Percentiles rank a stretch among this genome's conserved stretches.
Conservation (phyloP, 2,888 invertebrate species). For the Masnerella sp. region DNA sequence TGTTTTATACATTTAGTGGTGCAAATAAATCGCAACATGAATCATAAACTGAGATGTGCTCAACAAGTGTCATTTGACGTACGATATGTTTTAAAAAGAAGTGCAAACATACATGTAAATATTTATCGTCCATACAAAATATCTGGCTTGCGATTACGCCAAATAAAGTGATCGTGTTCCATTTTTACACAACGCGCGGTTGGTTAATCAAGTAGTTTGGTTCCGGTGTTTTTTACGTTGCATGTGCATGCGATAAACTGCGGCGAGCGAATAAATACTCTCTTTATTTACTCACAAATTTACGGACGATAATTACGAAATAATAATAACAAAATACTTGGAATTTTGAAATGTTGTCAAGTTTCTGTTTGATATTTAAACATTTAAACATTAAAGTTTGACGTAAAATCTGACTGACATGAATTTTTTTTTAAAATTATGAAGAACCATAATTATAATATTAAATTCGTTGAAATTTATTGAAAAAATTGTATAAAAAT, state of each 20-base stretch:
- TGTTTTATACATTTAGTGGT: constrained; percentile 4
- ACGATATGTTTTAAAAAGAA: constrained; percentile 15
- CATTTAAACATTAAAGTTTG: too few relatives aligned
- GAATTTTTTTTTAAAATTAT: too few relatives aligned
- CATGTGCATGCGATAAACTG: not conserved
- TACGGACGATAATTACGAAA: too few relatives aligned
- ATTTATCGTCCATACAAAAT: constrained; percentile 11
- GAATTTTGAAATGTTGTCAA: too few relatives aligned
- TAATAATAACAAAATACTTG: too few relatives aligned
- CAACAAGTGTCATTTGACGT: constrained; percentile 28
- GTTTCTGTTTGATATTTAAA: too few relatives aligned
- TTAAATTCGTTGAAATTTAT: too few relatives aligned
- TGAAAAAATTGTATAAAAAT: too few relatives aligned
- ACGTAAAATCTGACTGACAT: too few relatives aligned
- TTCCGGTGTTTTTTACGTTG: not conserved
- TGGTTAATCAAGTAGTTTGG: constrained; percentile 2
- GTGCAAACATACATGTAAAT: constrained; percentile 6
- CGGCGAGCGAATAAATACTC: too few relatives aligned
- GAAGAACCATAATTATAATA: too few relatives aligned
- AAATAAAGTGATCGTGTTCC: constrained; percentile 7
- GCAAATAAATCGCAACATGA: not conserved
- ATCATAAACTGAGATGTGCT: constrained; percentile 23
- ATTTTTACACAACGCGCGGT: not conserved
- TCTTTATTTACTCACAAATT: too few relatives aligned
- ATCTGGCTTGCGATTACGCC: not conserved